These are phyloP conservation scores for Daktulosphaira vitifoliae DNA, from an alignment of 1,140 invertebrate genomes.

Conservation along the genomic window DNA sequence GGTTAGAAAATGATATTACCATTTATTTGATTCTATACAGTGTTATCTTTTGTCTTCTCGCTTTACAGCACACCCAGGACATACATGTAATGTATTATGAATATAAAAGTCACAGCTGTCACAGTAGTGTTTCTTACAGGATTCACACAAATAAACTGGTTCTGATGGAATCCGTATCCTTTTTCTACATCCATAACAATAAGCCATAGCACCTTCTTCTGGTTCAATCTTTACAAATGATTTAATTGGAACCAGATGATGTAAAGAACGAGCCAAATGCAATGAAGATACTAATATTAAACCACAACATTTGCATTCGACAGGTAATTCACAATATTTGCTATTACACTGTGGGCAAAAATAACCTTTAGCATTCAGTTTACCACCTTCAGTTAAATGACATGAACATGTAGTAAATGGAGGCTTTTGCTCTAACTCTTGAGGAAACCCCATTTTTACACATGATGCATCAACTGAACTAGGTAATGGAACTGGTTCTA, in stretches of 20 bases:
- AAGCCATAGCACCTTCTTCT: conserved; percentile 43
- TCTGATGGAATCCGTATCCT: conserved; percentile 29
- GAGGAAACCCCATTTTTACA: conserved; percentile 89
- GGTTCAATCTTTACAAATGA: conserved; percentile 65
- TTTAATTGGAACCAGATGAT: conserved; percentile 88
- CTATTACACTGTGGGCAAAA: conserved; percentile 90
- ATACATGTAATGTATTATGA: conserved; percentile 85
- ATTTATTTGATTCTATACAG: too few relatives aligned
- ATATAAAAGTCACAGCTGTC: conserved; percentile 92
- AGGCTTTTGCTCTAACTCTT: conserved; percentile 58
- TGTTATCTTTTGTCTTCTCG: conserved; percentile 28
- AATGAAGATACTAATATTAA: conserved; percentile 95
- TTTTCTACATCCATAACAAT: conserved; percentile 66
- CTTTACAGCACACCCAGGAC: conserved; percentile 76
- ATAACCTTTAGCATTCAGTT: conserved; percentile 67
- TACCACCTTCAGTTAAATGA: conserved; percentile 69
- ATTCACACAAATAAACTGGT: conserved; percentile 52
- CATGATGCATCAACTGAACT: conserved; percentile 68
- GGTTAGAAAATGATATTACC: too few relatives aligned
- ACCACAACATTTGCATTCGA: conserved; percentile 90
- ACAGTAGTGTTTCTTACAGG: conserved; percentile 75
- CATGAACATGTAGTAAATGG: conserved; percentile 70
- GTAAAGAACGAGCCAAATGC: conserved; percentile 92
- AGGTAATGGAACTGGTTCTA: conserved; percentile 56
- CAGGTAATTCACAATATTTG: conserved; percentile 95